Evolutionary conservation across 2,888 invertebrate species (phyloP).

Genomic region (Drosophila austrosaltans): DNA sequence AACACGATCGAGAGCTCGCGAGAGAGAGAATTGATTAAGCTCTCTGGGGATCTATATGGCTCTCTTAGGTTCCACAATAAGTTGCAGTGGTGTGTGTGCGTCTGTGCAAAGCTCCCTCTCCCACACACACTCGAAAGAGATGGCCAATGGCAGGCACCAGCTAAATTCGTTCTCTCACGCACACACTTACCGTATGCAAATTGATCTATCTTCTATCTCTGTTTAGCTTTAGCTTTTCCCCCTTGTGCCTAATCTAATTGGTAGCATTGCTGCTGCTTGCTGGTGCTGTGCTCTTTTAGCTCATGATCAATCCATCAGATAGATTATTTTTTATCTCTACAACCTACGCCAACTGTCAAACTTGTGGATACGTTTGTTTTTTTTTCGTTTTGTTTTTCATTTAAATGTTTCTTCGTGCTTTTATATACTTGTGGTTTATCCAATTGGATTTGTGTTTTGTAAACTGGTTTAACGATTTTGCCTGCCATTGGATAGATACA

Average conservation of each 20-base stretch:
- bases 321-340: constrained; percentile 45
- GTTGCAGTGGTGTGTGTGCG: constrained; percentile 43
- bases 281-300: constrained; percentile 65
- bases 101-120: constrained; percentile 8
- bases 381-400: constrained; percentile 14
- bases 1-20: constrained; percentile 38
- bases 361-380: constrained; percentile 11
- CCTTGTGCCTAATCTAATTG: constrained; percentile 68
- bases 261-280: constrained; percentile 67
- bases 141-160: constrained; percentile 21
- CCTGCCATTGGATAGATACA: constrained; percentile 52
- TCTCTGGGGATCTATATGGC: constrained; percentile 15
- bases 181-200: constrained; percentile 61
- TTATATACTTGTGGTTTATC: constrained; percentile 46
- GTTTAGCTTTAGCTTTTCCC: constrained; percentile 33
- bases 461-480: constrained; percentile 55
- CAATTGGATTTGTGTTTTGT: constrained; percentile 71
- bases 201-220: constrained; percentile 44
- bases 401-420: constrained; percentile 29
- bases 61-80: constrained; percentile 75
- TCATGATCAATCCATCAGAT: constrained; percentile 32
- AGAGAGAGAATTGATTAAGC: constrained; percentile 20
- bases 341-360: constrained; percentile 47
- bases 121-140: constrained; percentile 52
- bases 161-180: constrained; percentile 34